Conservation (phyloP, 2,797 vertebrate species). For the Acridotheres tristis region DNA sequence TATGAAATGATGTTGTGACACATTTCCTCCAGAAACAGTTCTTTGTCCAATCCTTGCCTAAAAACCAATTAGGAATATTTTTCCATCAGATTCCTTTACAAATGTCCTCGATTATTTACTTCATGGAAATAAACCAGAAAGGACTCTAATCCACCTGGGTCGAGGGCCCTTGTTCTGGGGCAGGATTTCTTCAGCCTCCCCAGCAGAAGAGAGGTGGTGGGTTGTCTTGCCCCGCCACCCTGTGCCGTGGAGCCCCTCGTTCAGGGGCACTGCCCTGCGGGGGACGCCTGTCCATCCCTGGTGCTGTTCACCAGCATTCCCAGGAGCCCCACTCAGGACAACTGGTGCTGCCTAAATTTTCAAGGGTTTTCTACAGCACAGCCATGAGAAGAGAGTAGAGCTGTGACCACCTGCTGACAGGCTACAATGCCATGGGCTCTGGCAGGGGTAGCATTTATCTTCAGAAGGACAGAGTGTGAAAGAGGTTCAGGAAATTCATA, state of each 20-base stretch:
- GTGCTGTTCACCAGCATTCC: background rate
- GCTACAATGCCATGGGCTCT: background rate
- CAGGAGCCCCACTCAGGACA: background rate
- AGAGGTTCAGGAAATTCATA: background rate
- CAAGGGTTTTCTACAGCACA: background rate
- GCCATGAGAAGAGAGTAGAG: background rate
- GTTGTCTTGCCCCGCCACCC: background rate
- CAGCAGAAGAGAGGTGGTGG: background rate
- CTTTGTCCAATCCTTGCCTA: background rate
- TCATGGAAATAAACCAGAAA: background rate
- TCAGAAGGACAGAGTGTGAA: background rate
- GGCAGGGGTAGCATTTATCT: background rate
- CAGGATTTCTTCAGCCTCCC: background rate
- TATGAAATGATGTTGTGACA: background rate
- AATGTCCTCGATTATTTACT: background rate
- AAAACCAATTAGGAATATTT: background rate
- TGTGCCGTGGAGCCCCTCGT: rapidly evolving
- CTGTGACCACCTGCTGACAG: background rate
- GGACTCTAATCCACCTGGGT: background rate
- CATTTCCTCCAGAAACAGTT: background rate
- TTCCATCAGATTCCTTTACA: background rate
- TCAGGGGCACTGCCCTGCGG: background rate
- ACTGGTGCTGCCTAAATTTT: background rate
- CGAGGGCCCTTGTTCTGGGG: background rate
- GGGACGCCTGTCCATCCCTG: background rate